phyloP scores from a whole-genome alignment of 2,888 invertebrate genomes.

The Drosophila koepferae region DNA sequence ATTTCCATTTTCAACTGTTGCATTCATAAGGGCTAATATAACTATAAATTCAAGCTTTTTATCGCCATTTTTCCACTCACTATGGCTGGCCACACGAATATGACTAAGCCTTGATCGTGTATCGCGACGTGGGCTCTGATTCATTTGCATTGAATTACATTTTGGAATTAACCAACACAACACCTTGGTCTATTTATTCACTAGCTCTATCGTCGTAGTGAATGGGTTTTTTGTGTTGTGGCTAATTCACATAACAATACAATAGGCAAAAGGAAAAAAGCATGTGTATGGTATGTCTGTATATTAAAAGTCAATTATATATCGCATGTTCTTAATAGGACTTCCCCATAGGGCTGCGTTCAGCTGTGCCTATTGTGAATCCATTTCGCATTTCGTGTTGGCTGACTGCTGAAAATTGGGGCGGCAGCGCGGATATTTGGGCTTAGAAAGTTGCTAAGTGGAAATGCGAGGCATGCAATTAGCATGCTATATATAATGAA shows the following conservation, averaged over 20 bases:
- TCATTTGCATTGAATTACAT: conserved; percentile 34
- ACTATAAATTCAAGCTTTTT: neutral
- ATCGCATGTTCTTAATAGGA: conserved; percentile 67
- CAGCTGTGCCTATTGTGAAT: conserved; percentile 61
- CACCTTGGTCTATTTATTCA: conserved; percentile 28
- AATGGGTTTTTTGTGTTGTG: conserved; percentile 33
- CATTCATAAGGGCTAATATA: neutral
- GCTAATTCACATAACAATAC: conserved; percentile 49
- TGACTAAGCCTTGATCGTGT: neutral
- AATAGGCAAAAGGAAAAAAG: neutral
- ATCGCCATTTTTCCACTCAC: neutral
- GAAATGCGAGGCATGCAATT: conserved; percentile 63
- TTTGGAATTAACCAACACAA: conserved; percentile 18
- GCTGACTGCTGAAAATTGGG: conserved; percentile 15
- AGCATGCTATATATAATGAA: conserved; percentile 69
- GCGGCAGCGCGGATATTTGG: neutral
- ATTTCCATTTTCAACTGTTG: neutral
- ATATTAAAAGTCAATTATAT: conserved; percentile 74
- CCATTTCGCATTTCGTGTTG: conserved; percentile 61
- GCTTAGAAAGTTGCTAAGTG: conserved; percentile 58
- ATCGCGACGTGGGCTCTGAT: conserved; percentile 14
- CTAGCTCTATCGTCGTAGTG: conserved; percentile 20
- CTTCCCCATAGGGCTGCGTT: neutral
- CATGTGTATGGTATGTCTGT: conserved; percentile 14
- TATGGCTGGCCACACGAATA: neutral